Conservation (phyloP, 2,113 vertebrate genomes). For the Trogon surrucura region DNA sequence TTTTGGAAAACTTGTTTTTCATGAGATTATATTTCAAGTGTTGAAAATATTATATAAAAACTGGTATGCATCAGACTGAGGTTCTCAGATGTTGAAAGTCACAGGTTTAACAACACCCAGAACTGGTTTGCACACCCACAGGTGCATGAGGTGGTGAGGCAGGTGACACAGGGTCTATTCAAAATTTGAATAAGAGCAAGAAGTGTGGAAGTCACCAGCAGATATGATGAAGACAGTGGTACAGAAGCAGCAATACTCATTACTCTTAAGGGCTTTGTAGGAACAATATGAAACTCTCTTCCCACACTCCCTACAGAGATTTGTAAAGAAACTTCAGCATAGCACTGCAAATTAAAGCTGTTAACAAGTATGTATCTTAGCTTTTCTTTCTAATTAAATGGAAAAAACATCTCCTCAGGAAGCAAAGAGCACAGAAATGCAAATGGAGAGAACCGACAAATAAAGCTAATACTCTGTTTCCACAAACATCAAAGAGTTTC, state of each 20-base stretch:
- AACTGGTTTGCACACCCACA: rapidly evolving
- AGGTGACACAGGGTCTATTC: not conserved
- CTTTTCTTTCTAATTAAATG: constrained; percentile 39
- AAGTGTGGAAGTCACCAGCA: not conserved
- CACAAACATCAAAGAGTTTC: constrained; percentile 45
- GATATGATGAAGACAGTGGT: not conserved
- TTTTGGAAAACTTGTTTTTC: not conserved
- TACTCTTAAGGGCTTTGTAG: not conserved
- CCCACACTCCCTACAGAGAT: not conserved
- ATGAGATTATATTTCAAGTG: not conserved
- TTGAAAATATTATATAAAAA: no score
- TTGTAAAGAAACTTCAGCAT: constrained; percentile 6
- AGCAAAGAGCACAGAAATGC: constrained; percentile 51
- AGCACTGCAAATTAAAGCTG: constrained; percentile 25
- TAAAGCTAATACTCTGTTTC: not conserved
- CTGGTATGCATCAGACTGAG: not conserved
- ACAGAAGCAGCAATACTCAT: not conserved
- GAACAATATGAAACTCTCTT: not conserved
- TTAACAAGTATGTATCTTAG: constrained; percentile 31
- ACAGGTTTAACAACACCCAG: rapidly evolving
- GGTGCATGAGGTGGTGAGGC: not conserved
- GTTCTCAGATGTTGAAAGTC: not conserved
- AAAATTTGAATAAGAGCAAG: not conserved
- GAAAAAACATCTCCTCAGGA: constrained; percentile 29
- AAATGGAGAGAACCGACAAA: constrained; percentile 40